phyloP scores from a whole-genome alignment of 92 coral and sea anemone species.

The Porites divaricata region DNA sequence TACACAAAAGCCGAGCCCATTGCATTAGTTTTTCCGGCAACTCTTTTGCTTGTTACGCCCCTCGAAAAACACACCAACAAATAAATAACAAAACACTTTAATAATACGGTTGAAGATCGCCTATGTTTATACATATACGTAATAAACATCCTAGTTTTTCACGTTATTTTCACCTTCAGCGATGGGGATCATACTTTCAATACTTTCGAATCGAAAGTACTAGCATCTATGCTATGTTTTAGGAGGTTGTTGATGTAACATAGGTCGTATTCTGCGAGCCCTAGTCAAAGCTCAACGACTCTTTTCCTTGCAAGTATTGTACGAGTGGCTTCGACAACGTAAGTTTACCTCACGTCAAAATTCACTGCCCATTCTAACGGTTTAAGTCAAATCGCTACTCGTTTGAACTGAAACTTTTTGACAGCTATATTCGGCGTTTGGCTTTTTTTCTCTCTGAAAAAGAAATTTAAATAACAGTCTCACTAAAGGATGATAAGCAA shows the following conservation, averaged over 20 bases:
- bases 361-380: neutral
- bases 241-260: no score
- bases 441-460: neutral
- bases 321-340: neutral
- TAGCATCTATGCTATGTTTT: no score
- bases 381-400: neutral
- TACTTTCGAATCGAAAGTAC: no score
- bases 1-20: neutral
- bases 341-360: no score
- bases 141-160: no score
- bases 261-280: no score
- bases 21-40: neutral
- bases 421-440: conserved; percentile 12
- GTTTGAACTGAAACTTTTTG: conserved; percentile 3
- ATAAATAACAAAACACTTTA: no score
- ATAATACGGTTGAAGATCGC: no score
- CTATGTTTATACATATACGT: no score
- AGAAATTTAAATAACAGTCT: neutral
- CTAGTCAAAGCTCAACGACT: neutral
- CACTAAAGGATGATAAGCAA: conserved; percentile 27
- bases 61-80: no score
- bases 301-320: neutral
- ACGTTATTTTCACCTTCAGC: no score
- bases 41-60: neutral
- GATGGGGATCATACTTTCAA: no score